Conservation (phyloP, 2,797 vertebrate genomes). For the Epinephelus coioides region DNA sequence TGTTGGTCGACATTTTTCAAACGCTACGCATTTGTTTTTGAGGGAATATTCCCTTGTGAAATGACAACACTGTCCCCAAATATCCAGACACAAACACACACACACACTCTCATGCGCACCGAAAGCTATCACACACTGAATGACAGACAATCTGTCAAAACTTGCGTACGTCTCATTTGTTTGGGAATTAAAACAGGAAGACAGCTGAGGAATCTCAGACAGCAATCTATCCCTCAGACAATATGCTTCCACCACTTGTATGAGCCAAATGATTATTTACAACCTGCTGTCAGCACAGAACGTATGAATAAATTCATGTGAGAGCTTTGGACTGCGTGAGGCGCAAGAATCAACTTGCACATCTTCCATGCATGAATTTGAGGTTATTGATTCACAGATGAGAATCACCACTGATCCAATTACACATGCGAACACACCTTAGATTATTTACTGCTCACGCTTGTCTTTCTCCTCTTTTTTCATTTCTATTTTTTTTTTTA, state of each 20-base stretch:
- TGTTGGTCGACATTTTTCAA: slow-evolving; percentile 49
- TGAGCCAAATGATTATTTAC: slow-evolving; percentile 77
- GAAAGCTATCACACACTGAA: slow-evolving; percentile 38
- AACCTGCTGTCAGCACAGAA: slow-evolving; percentile 66
- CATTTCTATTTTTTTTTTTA: neutral
- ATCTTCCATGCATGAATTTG: slow-evolving; percentile 53
- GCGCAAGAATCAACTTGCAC: slow-evolving; percentile 44
- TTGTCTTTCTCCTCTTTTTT: neutral
- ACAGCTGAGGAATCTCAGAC: slow-evolving; percentile 66
- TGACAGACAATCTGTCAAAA: slow-evolving; percentile 69
- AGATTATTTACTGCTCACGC: slow-evolving; percentile 14
- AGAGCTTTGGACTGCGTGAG: slow-evolving; percentile 54
- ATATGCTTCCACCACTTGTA: slow-evolving; percentile 60
- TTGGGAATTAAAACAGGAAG: slow-evolving; percentile 67
- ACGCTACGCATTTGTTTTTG: slow-evolving; percentile 39
- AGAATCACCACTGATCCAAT: slow-evolving; percentile 43
- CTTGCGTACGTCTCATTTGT: slow-evolving; percentile 63
- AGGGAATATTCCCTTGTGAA: slow-evolving; percentile 36
- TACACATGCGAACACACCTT: slow-evolving; percentile 23
- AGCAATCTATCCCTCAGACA: slow-evolving; percentile 70
- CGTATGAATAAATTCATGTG: slow-evolving; percentile 70
- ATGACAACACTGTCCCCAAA: slow-evolving; percentile 46
- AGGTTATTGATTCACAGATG: slow-evolving; percentile 51
- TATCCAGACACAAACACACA: slow-evolving; percentile 19
- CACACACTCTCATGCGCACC: neutral